Evolutionary conservation across 2,888 invertebrate genomes (phyloP).

Genomic region (Priocnemis perturbator): DNA sequence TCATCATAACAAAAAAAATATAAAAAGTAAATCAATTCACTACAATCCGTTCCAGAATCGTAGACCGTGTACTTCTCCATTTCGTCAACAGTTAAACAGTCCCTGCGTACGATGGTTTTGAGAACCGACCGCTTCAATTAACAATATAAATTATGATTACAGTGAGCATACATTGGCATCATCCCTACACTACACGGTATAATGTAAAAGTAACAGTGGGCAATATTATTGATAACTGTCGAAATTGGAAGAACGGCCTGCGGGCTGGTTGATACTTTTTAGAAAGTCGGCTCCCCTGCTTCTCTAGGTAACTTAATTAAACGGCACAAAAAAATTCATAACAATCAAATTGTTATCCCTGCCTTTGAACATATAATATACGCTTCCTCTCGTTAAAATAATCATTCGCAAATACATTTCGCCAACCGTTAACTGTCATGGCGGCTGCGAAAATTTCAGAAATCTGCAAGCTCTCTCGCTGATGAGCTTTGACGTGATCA

Average conservation of each 20-base stretch:
- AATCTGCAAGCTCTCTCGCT: constrained; percentile 20
- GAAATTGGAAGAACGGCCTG: constrained; percentile 46
- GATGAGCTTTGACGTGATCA: constrained; percentile 5
- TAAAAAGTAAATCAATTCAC: constrained; percentile 66
- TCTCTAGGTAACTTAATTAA: constrained; percentile 32
- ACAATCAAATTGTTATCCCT: constrained; percentile 41
- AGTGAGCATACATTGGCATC: constrained; percentile 47
- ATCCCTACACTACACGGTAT: constrained; percentile 59
- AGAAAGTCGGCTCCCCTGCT: constrained; percentile 22
- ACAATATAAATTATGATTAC: constrained; percentile 59
- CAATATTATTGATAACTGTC: constrained; percentile 47
- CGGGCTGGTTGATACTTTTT: constrained; percentile 35
- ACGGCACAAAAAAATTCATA: constrained; percentile 39
- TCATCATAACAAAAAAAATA: constrained; percentile 61
- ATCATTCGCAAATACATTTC: constrained; percentile 43
- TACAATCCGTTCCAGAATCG: constrained; percentile 70
- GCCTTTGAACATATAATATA: constrained; percentile 23
- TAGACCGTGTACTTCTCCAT: constrained; percentile 70
- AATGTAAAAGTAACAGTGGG: constrained; percentile 62
- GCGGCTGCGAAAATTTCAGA: constrained; percentile 29
- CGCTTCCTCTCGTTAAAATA: constrained; percentile 43
- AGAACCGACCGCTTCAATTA: constrained; percentile 45
- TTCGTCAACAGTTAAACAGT: constrained; percentile 71
- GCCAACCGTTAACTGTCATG: constrained; percentile 33
- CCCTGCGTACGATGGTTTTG: constrained; percentile 52